Evolutionary conservation across 2,888 invertebrate genomes (phyloP).

Genomic region (Brachyptera risi): DNA sequence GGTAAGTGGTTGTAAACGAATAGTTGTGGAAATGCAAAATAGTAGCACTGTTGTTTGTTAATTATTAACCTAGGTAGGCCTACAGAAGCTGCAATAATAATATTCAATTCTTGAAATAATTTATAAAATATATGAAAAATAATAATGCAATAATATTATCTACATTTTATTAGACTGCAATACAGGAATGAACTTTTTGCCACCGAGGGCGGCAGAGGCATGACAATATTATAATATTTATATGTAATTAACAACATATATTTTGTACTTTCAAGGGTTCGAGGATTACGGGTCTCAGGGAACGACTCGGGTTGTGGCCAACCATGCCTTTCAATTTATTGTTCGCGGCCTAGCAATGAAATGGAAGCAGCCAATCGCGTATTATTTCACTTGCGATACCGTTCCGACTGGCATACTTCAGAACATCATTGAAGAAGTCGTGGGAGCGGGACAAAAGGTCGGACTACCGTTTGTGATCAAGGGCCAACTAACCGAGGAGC

Average conservation of each 20-base stretch:
- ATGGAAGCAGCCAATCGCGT: too few species aligned
- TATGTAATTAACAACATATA: background rate
- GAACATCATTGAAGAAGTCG: background rate
- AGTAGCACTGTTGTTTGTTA: too few species aligned
- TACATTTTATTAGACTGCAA: background rate
- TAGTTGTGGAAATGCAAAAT: too few species aligned
- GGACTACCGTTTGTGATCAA: conserved; percentile 17
- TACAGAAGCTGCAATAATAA: too few species aligned
- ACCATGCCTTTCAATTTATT: conserved; percentile 12
- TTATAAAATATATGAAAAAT: too few species aligned
- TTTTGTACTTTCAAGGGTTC: background rate
- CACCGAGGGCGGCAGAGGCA: background rate
- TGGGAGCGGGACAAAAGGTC: background rate
- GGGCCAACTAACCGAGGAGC: conserved; percentile 8
- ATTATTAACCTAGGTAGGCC: too few species aligned
- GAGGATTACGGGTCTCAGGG: conserved; percentile 16
- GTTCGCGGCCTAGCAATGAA: background rate
- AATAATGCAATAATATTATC: background rate
- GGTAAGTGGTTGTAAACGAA: too few species aligned
- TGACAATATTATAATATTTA: too few species aligned
- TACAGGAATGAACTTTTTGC: background rate
- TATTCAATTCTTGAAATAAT: too few species aligned
- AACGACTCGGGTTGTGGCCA: conserved; percentile 3
- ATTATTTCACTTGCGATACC: background rate
- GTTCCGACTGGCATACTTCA: background rate